These are phyloP conservation scores for Lathamus discolor DNA, from an alignment of 2,113 vertebrate genomes.

Conservation along the genomic window DNA sequence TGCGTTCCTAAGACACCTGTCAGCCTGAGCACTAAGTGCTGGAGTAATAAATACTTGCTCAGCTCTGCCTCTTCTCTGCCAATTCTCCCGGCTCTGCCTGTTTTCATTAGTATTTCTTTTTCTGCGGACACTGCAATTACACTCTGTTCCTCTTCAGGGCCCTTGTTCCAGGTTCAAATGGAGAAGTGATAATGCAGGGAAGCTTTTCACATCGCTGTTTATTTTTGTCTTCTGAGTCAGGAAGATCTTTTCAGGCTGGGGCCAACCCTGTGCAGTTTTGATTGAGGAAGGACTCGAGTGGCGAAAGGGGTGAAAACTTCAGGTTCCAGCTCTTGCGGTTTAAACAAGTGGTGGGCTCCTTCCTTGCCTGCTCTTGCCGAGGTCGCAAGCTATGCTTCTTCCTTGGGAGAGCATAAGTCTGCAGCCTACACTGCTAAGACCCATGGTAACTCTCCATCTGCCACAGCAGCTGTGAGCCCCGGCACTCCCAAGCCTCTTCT, in stretches of 20 bases:
- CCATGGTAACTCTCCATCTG: slow-evolving; percentile 51
- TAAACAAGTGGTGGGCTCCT: neutral
- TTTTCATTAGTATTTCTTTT: slow-evolving; percentile 58
- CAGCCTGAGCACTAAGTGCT: slow-evolving; percentile 3
- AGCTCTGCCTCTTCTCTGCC: slow-evolving; percentile 19
- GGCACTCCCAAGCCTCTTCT: neutral
- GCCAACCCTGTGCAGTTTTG: neutral
- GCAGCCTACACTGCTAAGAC: neutral
- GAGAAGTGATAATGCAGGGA: slow-evolving; percentile 46
- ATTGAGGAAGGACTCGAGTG: neutral
- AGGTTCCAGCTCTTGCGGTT: neutral
- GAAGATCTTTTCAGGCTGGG: slow-evolving; percentile 44
- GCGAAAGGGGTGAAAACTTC: neutral
- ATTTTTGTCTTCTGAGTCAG: slow-evolving; percentile 59
- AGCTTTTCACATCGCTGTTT: slow-evolving; percentile 42
- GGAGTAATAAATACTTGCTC: slow-evolving; percentile 42
- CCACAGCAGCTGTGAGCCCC: slow-evolving; percentile 38
- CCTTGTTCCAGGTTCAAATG: slow-evolving; percentile 46
- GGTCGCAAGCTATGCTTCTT: neutral
- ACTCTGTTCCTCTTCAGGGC: slow-evolving; percentile 60
- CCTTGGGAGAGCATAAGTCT: neutral
- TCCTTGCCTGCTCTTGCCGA: neutral
- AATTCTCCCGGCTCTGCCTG: slow-evolving; percentile 25
- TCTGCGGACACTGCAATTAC: slow-evolving; percentile 63
- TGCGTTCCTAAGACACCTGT: slow-evolving; percentile 10